Conservation (phyloP, 2,888 invertebrate species). For the Zootermopsis nevadensis region DNA sequence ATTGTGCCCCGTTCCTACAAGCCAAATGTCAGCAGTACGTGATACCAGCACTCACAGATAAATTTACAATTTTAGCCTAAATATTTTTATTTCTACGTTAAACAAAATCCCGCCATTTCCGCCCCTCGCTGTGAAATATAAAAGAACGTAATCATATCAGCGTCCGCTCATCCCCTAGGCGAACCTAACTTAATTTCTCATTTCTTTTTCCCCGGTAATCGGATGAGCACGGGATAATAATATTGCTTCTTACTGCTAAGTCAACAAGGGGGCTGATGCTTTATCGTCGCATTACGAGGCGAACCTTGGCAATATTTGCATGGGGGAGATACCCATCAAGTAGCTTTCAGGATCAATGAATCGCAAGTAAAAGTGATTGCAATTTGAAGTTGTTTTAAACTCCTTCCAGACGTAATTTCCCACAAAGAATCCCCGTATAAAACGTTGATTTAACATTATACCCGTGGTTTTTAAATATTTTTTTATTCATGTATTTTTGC, state of each 20-base stretch:
- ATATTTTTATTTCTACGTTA: too few relatives aligned
- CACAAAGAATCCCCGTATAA: not conserved
- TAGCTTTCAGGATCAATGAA: slow-evolving; percentile 6
- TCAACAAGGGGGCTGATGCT: slow-evolving; percentile 24
- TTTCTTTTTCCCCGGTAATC: slow-evolving; percentile 5
- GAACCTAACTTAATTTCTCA: slow-evolving; percentile 23
- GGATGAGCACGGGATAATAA: slow-evolving; percentile 27
- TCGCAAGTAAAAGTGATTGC: slow-evolving; percentile 17
- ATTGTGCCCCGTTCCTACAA: too few relatives aligned
- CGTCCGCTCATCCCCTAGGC: too few relatives aligned
- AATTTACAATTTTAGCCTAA: too few relatives aligned
- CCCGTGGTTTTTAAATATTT: not conserved
- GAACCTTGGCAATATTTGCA: slow-evolving; percentile 4
- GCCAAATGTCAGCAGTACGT: too few relatives aligned
- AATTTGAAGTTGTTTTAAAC: slow-evolving; percentile 19
- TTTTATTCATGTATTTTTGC: too few relatives aligned
- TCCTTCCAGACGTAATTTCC: not conserved
- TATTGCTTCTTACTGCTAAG: slow-evolving; percentile 27
- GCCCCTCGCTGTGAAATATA: too few relatives aligned
- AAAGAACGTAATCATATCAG: too few relatives aligned
- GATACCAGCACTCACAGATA: too few relatives aligned
- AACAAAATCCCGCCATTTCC: too few relatives aligned
- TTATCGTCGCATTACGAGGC: slow-evolving; percentile 7
- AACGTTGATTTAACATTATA: not conserved
- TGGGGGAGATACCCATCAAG: not conserved